phyloP scores from a whole-genome alignment of 2,797 vertebrate species.

The Pipistrellus nathusii region DNA sequence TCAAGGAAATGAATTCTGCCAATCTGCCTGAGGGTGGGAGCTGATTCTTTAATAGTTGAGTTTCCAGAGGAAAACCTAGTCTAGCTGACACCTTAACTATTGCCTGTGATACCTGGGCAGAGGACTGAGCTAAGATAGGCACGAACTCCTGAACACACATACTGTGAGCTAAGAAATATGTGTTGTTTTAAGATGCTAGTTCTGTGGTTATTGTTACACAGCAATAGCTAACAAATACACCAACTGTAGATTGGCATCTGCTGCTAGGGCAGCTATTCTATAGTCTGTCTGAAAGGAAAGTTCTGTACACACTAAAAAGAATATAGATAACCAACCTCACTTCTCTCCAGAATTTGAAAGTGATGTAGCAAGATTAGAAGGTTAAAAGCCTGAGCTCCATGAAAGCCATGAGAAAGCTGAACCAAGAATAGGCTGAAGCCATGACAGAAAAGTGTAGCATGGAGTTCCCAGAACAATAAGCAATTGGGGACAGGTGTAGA shows the following conservation, averaged over 20 bases:
- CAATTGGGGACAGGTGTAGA: not conserved
- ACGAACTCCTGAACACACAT: not conserved
- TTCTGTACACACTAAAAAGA: not conserved
- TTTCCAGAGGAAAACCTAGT: not conserved
- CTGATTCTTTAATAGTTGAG: not conserved
- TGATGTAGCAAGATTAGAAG: not conserved
- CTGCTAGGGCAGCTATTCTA: not conserved
- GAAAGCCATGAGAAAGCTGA: not conserved
- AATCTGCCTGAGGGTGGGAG: not conserved
- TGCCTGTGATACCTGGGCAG: not conserved
- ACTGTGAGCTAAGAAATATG: not conserved
- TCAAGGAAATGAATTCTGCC: not conserved
- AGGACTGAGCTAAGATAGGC: not conserved
- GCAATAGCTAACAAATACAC: not conserved
- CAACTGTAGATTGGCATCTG: not conserved
- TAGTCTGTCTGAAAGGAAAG: not conserved
- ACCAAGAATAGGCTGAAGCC: not conserved
- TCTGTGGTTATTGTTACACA: not conserved
- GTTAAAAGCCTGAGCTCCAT: not conserved
- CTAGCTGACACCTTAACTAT: not conserved
- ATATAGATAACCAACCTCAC: not conserved
- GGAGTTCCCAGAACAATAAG: not conserved
- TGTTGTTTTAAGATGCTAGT: not conserved
- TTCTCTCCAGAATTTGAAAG: not conserved
- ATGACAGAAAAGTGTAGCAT: not conserved